Base-by-base conservation (phyloP, 2,888 invertebrate species). In the Spicauda simplicius region DNA sequence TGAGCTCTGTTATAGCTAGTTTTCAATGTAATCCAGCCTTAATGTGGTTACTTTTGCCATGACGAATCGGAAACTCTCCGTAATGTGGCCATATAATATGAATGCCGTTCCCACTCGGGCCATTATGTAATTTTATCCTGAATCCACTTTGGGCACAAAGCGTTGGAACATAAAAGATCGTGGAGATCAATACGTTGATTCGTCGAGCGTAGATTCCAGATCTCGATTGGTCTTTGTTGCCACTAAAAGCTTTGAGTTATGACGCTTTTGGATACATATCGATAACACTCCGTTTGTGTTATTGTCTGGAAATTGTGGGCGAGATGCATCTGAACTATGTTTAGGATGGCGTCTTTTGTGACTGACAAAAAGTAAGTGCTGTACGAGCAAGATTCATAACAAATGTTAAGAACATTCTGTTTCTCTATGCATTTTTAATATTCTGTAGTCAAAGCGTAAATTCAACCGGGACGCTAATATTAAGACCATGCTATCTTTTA, bases 61-160 rank as follows among this genome's bases (percentile, higher is more conserved):
- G 82, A 81, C 88, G 79, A 85, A 88, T 88, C 79, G 80, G 69
- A 83, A 85, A 84, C 81, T 81, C 76, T 74, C 71, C 72, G 75
- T 83, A 81, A 85, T 83, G 81, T 75, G 78, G 74, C 80, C 83
- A 81, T 83, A 83, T 83, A 63, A 79, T 77, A 61, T 56, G 55
- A 76, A 77, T 77, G 72, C 71, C 74, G 79, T 80, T 79, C 77
- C 76, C 73, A 70, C 57, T 64, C 61, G 53, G 41, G 14, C 41
- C 61, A 67, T 65, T 69, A 45, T 54, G 19, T 55, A 53, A 55
- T 65, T 63, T 70, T 71, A 69, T 61, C 66, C 60, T 61, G 55
- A 56, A 56, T 48, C 60, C 56, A 61, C 60, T 66, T 18, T 55
- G n/a, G 55, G 14, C 20, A 66, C 66, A 66, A 66, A 66, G 58